These are phyloP conservation scores for Triplophysa dalaica DNA, from an alignment of 2,113 vertebrate species.

Conservation along the genomic window DNA sequence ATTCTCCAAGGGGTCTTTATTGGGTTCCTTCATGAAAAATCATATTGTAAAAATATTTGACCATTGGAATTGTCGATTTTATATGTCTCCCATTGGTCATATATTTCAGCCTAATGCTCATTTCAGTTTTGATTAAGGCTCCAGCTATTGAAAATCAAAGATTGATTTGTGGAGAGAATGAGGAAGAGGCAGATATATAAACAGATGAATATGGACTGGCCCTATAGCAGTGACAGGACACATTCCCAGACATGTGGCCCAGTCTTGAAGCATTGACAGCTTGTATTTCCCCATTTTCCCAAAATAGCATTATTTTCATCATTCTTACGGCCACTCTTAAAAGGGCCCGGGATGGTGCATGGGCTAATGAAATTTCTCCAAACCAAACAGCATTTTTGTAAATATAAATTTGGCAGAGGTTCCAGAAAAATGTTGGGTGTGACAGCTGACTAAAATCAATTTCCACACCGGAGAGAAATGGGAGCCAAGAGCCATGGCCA, in stretches of 20 bases:
- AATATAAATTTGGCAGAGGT: conserved; percentile 62
- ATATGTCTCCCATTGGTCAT: conserved; percentile 47
- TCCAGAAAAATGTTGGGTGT: conserved; percentile 61
- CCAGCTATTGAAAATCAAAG: conserved; percentile 48
- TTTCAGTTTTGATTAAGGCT: conserved; percentile 52
- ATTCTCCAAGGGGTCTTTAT: conserved; percentile 38
- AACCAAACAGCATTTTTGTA: conserved; percentile 57
- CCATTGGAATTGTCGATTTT: conserved; percentile 50
- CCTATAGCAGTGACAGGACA: conserved; percentile 33
- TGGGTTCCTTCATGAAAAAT: conserved; percentile 38
- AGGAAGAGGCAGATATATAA: conserved; percentile 45
- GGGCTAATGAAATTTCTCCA: conserved; percentile 62
- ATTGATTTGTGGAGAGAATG: conserved; percentile 44
- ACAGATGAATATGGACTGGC: conserved; percentile 44
- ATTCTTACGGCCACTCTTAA: conserved; percentile 40
- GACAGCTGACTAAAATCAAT: conserved; percentile 68
- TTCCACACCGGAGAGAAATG: conserved; percentile 61
- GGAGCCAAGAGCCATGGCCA: conserved; percentile 58
- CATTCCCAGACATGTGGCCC: conserved; percentile 25
- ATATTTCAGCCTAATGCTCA: conserved; percentile 44
- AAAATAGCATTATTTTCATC: conserved; percentile 53
- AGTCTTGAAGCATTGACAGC: conserved; percentile 20
- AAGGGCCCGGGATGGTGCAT: conserved; percentile 43
- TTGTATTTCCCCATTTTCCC: conserved; percentile 36
- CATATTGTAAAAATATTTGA: conserved; percentile 54